A percentile compares a stretch with the other conserved stretches of the same genome.
Evolutionary conservation across 2,888 invertebrate genomes (phyloP).

Genomic region (Abscondita cerata): DNA sequence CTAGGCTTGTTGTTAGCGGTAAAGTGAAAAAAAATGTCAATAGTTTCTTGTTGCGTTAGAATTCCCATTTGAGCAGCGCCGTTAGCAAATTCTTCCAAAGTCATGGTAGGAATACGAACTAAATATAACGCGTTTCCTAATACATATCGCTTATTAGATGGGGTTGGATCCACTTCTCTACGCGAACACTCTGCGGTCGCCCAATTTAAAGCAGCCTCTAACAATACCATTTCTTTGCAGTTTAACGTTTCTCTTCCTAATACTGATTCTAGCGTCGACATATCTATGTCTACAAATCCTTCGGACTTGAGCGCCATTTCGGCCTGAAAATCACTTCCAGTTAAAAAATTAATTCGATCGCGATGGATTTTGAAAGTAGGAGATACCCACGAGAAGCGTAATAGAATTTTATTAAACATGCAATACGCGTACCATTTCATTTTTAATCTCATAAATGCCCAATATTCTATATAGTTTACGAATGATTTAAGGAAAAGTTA

Average conservation of each 20-base stretch:
- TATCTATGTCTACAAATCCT: conserved; percentile 95
- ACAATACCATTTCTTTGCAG: conserved; percentile 89
- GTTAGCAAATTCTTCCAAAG: conserved; percentile 92
- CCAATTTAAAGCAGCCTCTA: conserved; percentile 93
- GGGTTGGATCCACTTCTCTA: conserved; percentile 80
- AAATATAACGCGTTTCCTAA: conserved; percentile 82
- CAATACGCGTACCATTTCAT: too few relatives aligned
- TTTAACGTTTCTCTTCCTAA: conserved; percentile 92
- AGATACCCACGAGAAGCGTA: too few relatives aligned
- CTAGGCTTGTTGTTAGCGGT: conserved; percentile 88
- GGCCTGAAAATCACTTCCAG: conserved; percentile 76
- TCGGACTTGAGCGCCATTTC: conserved; percentile 96
- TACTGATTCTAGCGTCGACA: conserved; percentile 90
- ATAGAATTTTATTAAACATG: too few relatives aligned
- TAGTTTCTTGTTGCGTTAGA: conserved; percentile 90
- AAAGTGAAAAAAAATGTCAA: conserved; percentile 93
- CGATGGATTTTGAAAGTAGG: too few relatives aligned
- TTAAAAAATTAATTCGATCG: too few relatives aligned
- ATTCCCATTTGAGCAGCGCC: conserved; percentile 93
- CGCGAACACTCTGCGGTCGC: conserved; percentile 89
- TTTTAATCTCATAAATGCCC: too few relatives aligned
- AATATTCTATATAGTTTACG: conserved; percentile 30
- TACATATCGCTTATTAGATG: conserved; percentile 79
- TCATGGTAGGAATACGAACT: conserved; percentile 94
- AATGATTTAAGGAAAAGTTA: not conserved